Percentiles rank a stretch among this genome's conserved stretches.
Conservation (phyloP, 2,888 invertebrate species). For the Oxystoma pomonae region DNA sequence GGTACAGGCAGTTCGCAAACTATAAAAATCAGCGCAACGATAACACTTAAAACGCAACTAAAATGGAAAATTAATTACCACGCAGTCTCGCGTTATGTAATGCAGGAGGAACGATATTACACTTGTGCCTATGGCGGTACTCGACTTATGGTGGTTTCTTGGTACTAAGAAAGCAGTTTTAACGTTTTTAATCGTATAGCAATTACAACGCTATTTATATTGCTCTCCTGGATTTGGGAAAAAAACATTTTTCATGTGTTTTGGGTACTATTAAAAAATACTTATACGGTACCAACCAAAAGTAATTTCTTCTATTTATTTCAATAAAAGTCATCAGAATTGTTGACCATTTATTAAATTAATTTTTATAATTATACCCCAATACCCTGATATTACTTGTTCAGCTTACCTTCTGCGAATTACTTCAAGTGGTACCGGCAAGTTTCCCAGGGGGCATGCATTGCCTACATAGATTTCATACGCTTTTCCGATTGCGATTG, state of each 20-base stretch:
- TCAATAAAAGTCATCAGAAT: no score
- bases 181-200: no score
- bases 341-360: no score
- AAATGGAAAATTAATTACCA: conserved; percentile 27
- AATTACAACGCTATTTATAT: no score
- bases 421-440: neutral
- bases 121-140: conserved; percentile 3
- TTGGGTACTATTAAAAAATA: neutral
- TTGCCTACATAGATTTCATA: neutral
- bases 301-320: no score
- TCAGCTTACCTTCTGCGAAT: neutral
- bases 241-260: neutral
- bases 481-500: neutral
- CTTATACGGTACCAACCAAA: neutral
- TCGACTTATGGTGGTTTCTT: no score
- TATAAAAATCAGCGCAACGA: conserved; percentile 25
- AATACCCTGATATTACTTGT: neutral
- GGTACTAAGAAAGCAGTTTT: no score
- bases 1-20: conserved; percentile 18
- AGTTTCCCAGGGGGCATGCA: neutral
- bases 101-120: conserved; percentile 19
- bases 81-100: conserved; percentile 22
- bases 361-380: neutral
- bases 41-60: conserved; percentile 25
- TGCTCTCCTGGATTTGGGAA: no score